Conservation (phyloP, 2,113 vertebrate species). For the Phoxinus phoxinus region DNA sequence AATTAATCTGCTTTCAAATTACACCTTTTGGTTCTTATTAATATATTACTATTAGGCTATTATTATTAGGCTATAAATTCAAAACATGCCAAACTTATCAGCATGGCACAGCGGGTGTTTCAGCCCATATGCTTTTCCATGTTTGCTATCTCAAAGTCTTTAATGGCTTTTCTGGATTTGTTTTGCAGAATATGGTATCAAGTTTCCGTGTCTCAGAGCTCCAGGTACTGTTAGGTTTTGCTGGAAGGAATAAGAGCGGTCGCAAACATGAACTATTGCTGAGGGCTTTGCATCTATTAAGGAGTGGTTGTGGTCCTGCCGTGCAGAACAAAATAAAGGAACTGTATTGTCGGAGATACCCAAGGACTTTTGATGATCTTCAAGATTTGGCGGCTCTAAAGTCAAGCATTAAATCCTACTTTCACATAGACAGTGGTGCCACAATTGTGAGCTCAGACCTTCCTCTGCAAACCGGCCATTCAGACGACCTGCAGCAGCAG, state of each 20-base stretch:
- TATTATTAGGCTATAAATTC: neutral
- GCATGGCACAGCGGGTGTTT: neutral
- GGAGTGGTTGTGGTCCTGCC: conserved; percentile 84
- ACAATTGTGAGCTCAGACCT: conserved; percentile 74
- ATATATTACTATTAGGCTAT: no score
- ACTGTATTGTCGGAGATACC: conserved; percentile 82
- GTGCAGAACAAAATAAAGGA: conserved; percentile 86
- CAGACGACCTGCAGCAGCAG: conserved; percentile 72
- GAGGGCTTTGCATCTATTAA: conserved; percentile 85
- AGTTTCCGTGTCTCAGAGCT: conserved; percentile 90
- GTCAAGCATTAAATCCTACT: conserved; percentile 63
- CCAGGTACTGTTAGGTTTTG: conserved; percentile 87
- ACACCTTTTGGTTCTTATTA: neutral
- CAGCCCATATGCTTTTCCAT: neutral
- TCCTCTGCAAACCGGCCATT: conserved; percentile 71
- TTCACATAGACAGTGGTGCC: conserved; percentile 69
- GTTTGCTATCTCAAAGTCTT: neutral
- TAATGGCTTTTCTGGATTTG: conserved; percentile 42
- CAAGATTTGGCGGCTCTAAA: conserved; percentile 75
- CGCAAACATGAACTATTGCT: conserved; percentile 88
- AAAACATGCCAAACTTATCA: neutral
- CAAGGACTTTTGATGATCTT: conserved; percentile 79
- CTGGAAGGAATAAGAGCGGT: conserved; percentile 87
- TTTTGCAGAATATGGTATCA: conserved; percentile 86
- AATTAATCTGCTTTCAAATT: conserved; percentile 12